Conservation (phyloP, 2,797 vertebrate genomes). For the Spinus olivaceus region DNA sequence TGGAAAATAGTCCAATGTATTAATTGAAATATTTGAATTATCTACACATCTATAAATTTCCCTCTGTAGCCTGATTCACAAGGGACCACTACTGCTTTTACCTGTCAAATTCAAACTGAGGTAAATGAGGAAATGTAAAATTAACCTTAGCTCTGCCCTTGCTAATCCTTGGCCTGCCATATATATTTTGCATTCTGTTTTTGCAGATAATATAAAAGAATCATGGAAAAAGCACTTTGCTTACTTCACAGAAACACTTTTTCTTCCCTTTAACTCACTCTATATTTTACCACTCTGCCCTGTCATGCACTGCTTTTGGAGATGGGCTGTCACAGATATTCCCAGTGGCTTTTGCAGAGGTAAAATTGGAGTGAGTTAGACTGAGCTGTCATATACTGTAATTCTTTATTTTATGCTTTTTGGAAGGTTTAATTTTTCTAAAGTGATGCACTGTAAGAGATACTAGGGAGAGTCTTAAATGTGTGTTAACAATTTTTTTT, state of each 20-base stretch:
- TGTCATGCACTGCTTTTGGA: conserved; percentile 18
- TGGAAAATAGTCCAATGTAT: neutral
- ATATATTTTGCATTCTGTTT: neutral
- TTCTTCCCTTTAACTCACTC: neutral
- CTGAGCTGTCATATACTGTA: conserved; percentile 36
- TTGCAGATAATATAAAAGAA: neutral
- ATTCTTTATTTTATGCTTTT: conserved; percentile 35
- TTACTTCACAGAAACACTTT: neutral
- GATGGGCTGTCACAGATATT: conserved; percentile 42
- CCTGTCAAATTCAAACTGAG: neutral
- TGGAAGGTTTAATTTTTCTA: conserved; percentile 10
- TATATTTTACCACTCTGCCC: neutral
- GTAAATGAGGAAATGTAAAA: neutral
- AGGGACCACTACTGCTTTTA: neutral
- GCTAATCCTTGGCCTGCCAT: neutral
- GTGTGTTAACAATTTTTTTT: neutral
- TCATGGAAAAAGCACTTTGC: neutral
- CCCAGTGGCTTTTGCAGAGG: conserved; percentile 34
- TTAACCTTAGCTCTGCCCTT: neutral
- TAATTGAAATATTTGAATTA: neutral
- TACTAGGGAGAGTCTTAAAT: neutral
- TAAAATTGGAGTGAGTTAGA: conserved; percentile 15
- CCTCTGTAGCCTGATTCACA: neutral
- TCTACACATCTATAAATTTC: neutral
- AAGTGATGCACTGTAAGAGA: neutral